Evolutionary conservation across 2,797 vertebrate genomes (phyloP), one percentile per base, ranked within the genome.

Genomic region (Malacoctenus gilli): DNA sequence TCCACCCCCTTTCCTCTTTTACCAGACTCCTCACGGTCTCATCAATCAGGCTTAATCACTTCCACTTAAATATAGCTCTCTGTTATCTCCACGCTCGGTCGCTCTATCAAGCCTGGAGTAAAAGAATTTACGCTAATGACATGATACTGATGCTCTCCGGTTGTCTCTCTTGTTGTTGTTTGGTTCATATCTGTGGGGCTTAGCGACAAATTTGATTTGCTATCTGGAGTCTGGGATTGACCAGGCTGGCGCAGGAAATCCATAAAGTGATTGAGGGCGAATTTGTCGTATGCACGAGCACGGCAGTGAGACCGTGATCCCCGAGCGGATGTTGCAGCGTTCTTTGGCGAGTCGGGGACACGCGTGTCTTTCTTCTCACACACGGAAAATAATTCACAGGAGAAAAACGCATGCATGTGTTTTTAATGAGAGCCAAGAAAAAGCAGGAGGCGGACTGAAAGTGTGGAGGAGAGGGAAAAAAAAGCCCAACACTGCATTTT

Each of bases 31-130:
- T 56, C 11, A 48, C 31, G 41, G 52, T 21, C 44, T 78, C 80
- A 80, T 83, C 80, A 71, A 78, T 85, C 80, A 83, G 41, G n/a
- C 54, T 69, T 78, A 84, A 79, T 88, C 68, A 82, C 75, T 56
- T 67, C 41, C 53, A 77, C 52, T 76, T 65, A 72, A 54, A 75
- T 55, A 58, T 59, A 53, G 8, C 28, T 66, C 34, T 40, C 12
- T 46, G 56, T 57, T 61, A 62, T 66, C 35, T 25, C 15, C 6
- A 16, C 37, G 37, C 35, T 38, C 19, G 21, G 52, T 37, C 13
- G 59, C 52, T 65, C 46, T n/a, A 13, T 47, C 43, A 77, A 57
- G 39, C n/a, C 23, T 6, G 10, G 43, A 51, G 39, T 38, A 15
- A 64, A 61, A 60, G 1, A 67, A 69, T 66, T 64, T 12, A 58